Evolutionary conservation across 2,797 vertebrate genomes (phyloP).

Genomic region (Sebastes cheni): DNA sequence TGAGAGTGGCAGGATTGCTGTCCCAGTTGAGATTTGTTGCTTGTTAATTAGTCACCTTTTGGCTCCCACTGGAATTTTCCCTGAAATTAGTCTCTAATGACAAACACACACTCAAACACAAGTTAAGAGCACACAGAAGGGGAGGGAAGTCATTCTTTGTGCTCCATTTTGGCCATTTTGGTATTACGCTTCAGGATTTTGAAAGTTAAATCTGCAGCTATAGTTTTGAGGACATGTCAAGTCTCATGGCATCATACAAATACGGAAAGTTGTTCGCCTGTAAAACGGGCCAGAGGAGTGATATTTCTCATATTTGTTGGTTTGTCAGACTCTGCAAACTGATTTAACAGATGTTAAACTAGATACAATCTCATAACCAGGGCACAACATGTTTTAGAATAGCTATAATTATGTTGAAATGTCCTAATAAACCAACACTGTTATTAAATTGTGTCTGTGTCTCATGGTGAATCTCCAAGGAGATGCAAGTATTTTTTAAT

Average conservation of each 20-base stretch:
- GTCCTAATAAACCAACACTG: not conserved
- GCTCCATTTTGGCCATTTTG: not conserved
- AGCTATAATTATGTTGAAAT: not conserved
- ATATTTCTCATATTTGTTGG: not conserved
- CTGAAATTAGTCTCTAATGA: slow-evolving; percentile 46
- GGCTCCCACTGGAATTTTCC: slow-evolving; percentile 42
- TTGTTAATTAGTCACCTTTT: slow-evolving; percentile 58
- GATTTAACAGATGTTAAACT: not conserved
- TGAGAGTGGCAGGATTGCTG: slow-evolving; percentile 18
- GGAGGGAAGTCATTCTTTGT: not conserved
- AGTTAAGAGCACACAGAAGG: not conserved
- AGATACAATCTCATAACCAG: not conserved
- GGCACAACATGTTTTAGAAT: not conserved
- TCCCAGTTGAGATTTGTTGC: slow-evolving; percentile 39
- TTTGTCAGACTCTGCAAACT: not conserved
- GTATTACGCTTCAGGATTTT: not conserved
- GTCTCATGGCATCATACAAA: not conserved
- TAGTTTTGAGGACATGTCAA: not conserved
- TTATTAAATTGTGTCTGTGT: not conserved
- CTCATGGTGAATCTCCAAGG: not conserved
- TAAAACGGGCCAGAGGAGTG: not conserved
- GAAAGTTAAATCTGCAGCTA: not conserved
- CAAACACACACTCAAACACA: slow-evolving; percentile 5
- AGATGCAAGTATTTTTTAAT: not conserved
- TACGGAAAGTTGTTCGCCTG: not conserved